Percentiles rank a stretch among this genome's conserved stretches.
phyloP scores from a whole-genome alignment of 1,140 invertebrate genomes.

The Ladona fulva region DNA sequence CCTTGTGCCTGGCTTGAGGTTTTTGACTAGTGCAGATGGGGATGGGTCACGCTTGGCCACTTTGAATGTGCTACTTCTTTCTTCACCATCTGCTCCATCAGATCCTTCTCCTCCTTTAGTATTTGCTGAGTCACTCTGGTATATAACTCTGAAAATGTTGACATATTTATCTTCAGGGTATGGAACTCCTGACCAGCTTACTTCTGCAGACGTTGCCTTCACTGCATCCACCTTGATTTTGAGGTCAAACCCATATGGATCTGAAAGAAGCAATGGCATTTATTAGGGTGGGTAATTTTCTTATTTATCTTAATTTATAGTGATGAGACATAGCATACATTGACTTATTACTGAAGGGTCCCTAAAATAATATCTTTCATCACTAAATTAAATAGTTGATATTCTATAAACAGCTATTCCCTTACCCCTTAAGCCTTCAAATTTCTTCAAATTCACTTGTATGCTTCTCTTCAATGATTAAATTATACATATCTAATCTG shows the following conservation, averaged over 20 bases:
- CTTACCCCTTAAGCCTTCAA: too few relatives aligned
- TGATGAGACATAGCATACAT: too few relatives aligned
- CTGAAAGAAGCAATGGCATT: constrained; percentile 31
- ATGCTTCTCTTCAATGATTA: too few relatives aligned
- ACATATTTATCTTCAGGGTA: constrained; percentile 82
- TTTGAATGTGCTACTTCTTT: constrained; percentile 73
- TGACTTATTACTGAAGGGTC: too few relatives aligned
- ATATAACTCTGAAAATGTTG: constrained; percentile 80
- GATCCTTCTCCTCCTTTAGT: not conserved
- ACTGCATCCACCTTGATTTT: constrained; percentile 61
- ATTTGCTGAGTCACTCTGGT: constrained; percentile 52
- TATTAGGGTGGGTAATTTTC: not conserved
- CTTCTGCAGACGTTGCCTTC: constrained; percentile 62
- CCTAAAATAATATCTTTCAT: too few relatives aligned
- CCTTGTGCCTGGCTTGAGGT: constrained; percentile 68
- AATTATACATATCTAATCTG: too few relatives aligned
- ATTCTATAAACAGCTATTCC: too few relatives aligned
- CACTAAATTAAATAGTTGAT: too few relatives aligned
- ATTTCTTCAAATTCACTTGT: too few relatives aligned
- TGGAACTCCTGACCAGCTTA: constrained; percentile 73
- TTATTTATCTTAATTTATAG: too few relatives aligned
- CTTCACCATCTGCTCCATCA: constrained; percentile 44
- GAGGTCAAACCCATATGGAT: constrained; percentile 74
- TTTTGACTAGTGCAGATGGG: constrained; percentile 46
- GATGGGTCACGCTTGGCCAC: constrained; percentile 67